Conservation (phyloP, 1,140 invertebrate genomes). For the Bilobella aurantiaca region DNA sequence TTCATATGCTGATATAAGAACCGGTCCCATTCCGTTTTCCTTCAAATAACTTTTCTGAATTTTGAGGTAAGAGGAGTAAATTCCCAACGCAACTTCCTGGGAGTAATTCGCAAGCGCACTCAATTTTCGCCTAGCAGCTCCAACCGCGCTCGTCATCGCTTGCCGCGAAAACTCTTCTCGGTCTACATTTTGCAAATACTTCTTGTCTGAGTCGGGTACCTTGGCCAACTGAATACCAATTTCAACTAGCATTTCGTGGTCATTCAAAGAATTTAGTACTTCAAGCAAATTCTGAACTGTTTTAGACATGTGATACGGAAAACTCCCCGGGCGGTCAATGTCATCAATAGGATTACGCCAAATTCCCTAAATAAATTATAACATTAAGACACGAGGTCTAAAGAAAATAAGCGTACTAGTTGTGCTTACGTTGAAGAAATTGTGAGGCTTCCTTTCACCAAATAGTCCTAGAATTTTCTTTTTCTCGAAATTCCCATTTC, state of each 20-base stretch:
- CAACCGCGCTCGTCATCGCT: slow-evolving; percentile 57
- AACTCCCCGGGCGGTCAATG: slow-evolving; percentile 81
- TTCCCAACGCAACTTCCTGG: not conserved
- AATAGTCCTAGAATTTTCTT: slow-evolving; percentile 64
- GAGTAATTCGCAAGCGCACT: not conserved
- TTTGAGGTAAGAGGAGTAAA: slow-evolving; percentile 28
- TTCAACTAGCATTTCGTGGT: slow-evolving; percentile 68
- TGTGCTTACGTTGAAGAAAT: slow-evolving; percentile 82
- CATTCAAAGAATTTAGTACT: slow-evolving; percentile 63
- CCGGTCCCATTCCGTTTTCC: slow-evolving; percentile 13
- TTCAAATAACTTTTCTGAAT: slow-evolving; percentile 18
- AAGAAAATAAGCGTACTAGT: slow-evolving; percentile 3
- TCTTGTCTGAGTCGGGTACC: slow-evolving; percentile 69
- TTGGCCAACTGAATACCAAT: slow-evolving; percentile 64
- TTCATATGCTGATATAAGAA: slow-evolving; percentile 17
- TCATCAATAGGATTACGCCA: slow-evolving; percentile 83
- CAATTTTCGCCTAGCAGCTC: slow-evolving; percentile 39
- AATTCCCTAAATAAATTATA: slow-evolving; percentile 52
- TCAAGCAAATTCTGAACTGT: slow-evolving; percentile 69
- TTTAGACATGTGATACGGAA: slow-evolving; percentile 79
- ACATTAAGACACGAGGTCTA: slow-evolving; percentile 16
- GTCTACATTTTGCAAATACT: slow-evolving; percentile 69
- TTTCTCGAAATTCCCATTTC: slow-evolving; percentile 46
- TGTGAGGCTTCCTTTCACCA: slow-evolving; percentile 65
- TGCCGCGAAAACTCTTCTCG: slow-evolving; percentile 61